phyloP scores from a whole-genome alignment of 2,797 vertebrate genomes.

The Gastrophryne carolinensis region DNA sequence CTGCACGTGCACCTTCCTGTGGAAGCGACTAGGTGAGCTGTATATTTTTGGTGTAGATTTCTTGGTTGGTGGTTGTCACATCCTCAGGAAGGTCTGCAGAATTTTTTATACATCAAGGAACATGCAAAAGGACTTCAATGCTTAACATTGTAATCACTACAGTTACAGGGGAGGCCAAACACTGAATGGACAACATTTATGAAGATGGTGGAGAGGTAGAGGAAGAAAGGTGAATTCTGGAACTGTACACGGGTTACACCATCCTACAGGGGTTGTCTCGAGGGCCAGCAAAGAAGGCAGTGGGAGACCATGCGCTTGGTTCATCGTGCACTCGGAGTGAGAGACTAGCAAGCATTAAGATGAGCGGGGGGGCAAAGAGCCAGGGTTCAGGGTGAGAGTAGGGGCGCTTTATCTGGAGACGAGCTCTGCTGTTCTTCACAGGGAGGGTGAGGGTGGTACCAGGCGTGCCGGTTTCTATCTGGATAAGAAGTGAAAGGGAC shows the following conservation, averaged over 20 bases:
- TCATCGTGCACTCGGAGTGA: constrained; percentile 2
- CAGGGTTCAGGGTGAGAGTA: constrained; percentile 14
- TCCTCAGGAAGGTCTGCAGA: no score
- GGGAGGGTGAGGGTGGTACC: constrained; percentile 61
- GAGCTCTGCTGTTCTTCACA: constrained; percentile 64
- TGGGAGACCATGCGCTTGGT: constrained; percentile 34
- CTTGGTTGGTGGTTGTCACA: no score
- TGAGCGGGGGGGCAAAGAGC: neutral
- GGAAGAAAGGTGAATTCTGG: neutral
- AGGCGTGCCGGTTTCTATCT: constrained; percentile 73
- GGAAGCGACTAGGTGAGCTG: no score
- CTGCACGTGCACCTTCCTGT: no score
- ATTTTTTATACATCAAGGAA: no score
- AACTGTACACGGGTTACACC: neutral
- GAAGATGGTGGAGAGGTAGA: neutral
- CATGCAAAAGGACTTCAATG: neutral
- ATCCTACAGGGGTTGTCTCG: neutral
- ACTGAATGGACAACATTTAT: neutral
- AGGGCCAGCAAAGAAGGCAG: neutral
- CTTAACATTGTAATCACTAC: neutral
- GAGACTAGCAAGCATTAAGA: neutral
- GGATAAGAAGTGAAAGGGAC: constrained; percentile 91
- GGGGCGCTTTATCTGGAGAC: constrained; percentile 47
- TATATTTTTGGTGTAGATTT: no score
- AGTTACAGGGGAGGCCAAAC: neutral